Percentiles rank a stretch among this genome's conserved stretches.
Conservation (phyloP, 1,140 invertebrate species). For the Trichomalopsis sarcophagae region DNA sequence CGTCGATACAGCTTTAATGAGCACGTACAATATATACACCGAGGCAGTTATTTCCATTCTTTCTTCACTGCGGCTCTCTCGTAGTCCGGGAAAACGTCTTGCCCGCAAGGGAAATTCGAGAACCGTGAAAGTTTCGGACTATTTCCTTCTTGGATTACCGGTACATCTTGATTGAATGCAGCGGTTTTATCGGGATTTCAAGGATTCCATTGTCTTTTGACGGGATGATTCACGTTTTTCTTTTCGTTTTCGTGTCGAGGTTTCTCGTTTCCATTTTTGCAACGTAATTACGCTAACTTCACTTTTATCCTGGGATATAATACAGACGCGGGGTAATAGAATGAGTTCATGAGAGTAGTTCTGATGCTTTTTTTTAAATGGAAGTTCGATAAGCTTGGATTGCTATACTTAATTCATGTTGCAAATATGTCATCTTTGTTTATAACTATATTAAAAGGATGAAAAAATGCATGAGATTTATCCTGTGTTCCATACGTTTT, state of each 20-base stretch:
- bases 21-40: neutral
- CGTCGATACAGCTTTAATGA: neutral
- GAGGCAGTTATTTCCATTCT: neutral
- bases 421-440: neutral
- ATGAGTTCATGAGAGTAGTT: neutral
- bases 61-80: neutral
- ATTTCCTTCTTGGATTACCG: constrained; percentile 46
- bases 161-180: constrained; percentile 45
- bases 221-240: constrained; percentile 34
- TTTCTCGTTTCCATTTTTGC: constrained; percentile 39
- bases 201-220: constrained; percentile 44
- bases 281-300: constrained; percentile 44
- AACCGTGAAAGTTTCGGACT: constrained; percentile 37
- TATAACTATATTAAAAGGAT: neutral
- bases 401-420: neutral
- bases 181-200: constrained; percentile 44
- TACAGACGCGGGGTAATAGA: neutral
- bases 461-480: no score
- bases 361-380: neutral
- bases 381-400: neutral
- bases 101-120: constrained; percentile 26
- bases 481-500: no score
- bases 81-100: constrained; percentile 16
- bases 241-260: constrained; percentile 37
- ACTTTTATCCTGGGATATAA: constrained; percentile 17